A percentile compares a stretch with the other conserved stretches of the same genome.
These are phyloP conservation scores for Lydus trimaculatus DNA, from an alignment of 2,888 invertebrate genomes.

Conservation along the genomic window DNA sequence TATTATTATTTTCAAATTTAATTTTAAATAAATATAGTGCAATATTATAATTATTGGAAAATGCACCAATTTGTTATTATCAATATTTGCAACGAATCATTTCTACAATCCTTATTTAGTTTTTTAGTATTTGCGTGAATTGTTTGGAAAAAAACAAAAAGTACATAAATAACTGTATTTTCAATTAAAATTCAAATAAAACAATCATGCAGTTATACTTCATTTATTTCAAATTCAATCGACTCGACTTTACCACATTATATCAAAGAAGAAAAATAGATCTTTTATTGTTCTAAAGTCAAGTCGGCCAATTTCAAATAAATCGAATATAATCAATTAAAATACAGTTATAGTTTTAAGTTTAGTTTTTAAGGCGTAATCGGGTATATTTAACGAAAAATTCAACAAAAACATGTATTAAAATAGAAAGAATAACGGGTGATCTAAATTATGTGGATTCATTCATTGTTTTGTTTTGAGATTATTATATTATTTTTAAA, in stretches of 20 bases:
- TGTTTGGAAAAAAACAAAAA: slow-evolving; percentile 12
- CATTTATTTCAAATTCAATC: too few relatives aligned
- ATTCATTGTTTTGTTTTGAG: slow-evolving; percentile 18
- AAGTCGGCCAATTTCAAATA: too few relatives aligned
- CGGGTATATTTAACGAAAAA: slow-evolving; percentile 40
- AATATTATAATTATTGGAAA: slow-evolving; percentile 19
- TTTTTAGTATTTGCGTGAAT: too few relatives aligned
- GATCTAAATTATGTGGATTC: neutral
- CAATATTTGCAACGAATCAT: too few relatives aligned
- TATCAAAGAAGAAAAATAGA: too few relatives aligned
- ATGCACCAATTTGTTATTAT: neutral
- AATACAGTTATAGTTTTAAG: slow-evolving; percentile 3
- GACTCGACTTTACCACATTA: too few relatives aligned
- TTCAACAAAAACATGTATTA: slow-evolving; percentile 33
- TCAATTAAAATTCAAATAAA: slow-evolving; percentile 1
- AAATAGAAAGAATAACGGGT: slow-evolving; percentile 34
- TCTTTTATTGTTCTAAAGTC: too few relatives aligned
- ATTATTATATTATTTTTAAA: slow-evolving; percentile 36
- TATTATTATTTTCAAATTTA: slow-evolving; percentile 33
- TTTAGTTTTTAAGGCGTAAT: slow-evolving; percentile 37
- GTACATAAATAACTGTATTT: slow-evolving; percentile 13
- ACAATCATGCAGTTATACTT: neutral
- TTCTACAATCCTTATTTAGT: too few relatives aligned
- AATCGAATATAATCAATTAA: neutral
- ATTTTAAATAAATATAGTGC: slow-evolving; percentile 35